Percentiles rank a stretch among this genome's conserved stretches.
phyloP scores from a whole-genome alignment of 2,888 invertebrate species.

The Chesias legatella region DNA sequence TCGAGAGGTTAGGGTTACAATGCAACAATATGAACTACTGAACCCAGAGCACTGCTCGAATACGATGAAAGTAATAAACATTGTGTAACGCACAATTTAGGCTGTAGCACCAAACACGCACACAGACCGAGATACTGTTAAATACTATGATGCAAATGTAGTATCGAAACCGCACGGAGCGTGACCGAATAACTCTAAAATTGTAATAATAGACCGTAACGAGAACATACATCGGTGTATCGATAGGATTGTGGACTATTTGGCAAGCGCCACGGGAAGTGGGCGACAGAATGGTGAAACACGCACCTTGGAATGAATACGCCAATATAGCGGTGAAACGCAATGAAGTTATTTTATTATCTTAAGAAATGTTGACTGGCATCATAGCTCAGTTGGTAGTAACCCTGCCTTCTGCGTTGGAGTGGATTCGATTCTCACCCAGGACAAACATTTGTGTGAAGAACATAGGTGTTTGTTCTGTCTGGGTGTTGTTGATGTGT shows the following conservation, averaged over 20 bases:
- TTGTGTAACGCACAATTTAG: constrained; percentile 9
- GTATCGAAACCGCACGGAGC: constrained; percentile 31
- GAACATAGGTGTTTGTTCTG: no score
- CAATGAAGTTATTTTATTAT: no score
- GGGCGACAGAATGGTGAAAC: constrained; percentile 47
- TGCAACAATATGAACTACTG: constrained; percentile 6
- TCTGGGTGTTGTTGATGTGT: no score
- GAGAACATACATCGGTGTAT: constrained; percentile 40
- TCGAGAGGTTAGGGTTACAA: constrained; percentile 17
- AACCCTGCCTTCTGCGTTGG: no score
- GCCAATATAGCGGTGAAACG: constrained; percentile 4
- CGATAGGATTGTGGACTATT: constrained; percentile 52
- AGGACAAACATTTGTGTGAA: no score
- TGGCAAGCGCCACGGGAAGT: constrained; percentile 62
- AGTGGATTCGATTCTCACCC: no score
- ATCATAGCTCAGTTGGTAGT: no score
- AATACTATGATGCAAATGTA: constrained; percentile 14
- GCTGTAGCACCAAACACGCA: constrained; percentile 11
- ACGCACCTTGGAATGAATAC: constrained; percentile 19
- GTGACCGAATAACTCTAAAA: constrained; percentile 41
- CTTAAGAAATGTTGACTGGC: neutral
- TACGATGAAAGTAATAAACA: neutral
- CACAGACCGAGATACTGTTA: constrained; percentile 8
- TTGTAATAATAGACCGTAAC: constrained; percentile 51
- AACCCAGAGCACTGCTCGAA: no score